phyloP scores from a whole-genome alignment of 2,888 invertebrate genomes.

The Synergus gifuensis region DNA sequence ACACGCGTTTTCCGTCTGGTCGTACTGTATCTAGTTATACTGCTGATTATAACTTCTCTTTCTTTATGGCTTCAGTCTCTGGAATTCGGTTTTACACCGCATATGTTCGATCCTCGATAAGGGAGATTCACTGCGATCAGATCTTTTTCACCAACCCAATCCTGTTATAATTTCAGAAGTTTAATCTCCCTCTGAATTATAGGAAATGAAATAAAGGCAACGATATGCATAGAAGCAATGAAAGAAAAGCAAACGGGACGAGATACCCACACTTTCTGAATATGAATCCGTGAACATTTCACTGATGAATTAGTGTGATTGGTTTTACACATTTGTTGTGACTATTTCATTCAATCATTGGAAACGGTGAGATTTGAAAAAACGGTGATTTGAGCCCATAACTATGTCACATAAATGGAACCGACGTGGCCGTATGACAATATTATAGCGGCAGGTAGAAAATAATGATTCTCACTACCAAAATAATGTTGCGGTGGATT shows the following conservation, averaged over 20 bases:
- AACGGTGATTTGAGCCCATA: not conserved
- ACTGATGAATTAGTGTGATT: no score
- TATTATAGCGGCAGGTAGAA: slow-evolving; percentile 49
- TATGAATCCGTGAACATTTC: no score
- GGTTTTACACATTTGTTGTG: no score
- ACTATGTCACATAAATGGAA: slow-evolving; percentile 47
- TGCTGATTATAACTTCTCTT: slow-evolving; percentile 36
- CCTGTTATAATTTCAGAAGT: slow-evolving; percentile 52
- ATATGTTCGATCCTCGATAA: slow-evolving; percentile 26
- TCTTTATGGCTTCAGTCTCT: not conserved
- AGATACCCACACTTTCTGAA: slow-evolving; percentile 8
- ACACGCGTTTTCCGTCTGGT: slow-evolving; percentile 35
- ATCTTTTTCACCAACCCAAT: not conserved
- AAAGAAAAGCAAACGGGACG: slow-evolving; percentile 25
- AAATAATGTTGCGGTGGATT: slow-evolving; percentile 54
- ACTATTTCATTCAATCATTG: not conserved
- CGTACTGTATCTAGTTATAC: slow-evolving; percentile 2
- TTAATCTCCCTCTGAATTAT: slow-evolving; percentile 48
- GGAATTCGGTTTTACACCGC: slow-evolving; percentile 31
- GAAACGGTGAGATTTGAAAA: slow-evolving; percentile 34
- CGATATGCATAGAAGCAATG: not conserved
- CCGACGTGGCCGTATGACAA: slow-evolving; percentile 51
- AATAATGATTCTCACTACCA: slow-evolving; percentile 55
- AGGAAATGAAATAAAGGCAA: slow-evolving; percentile 2
- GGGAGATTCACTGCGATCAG: slow-evolving; percentile 18